Evolutionary conservation across 2,113 vertebrate species (phyloP), one percentile per base, ranked within the genome.

Genomic region (Dascyllus trimaculatus): DNA sequence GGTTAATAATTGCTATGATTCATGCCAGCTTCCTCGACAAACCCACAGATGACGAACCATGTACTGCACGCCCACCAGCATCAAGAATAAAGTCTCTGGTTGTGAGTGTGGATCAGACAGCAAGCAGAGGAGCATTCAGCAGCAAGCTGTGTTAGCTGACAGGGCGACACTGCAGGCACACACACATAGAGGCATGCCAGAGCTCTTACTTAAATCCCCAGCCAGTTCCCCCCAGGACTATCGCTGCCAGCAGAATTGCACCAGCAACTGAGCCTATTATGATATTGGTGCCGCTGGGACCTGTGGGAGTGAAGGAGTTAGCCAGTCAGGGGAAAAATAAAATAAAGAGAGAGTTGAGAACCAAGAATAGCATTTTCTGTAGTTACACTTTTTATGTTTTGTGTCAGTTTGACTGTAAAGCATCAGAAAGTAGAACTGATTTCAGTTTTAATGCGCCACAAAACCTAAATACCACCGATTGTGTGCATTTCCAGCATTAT

Each of bases 141-240:
- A 74, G 64, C 25, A 32, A 67, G 82, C 72, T 29, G 79, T 35
- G 69, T 72, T 54, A 77, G 82, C 75, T 26, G 71, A 75, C 61
- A 81, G 62, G 87, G 75, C 58, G 24, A 71, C 75, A 79, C 35
- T 40, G 75, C 77, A 82, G 52, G 85, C 75, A 65, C 78, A 85
- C 67, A 85, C 75, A 87, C 60, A 88, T 2, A 57, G 75, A 87
- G 66, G 69, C 81, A 90, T 84, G 89, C 82, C 68, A 85, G 53
- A 80, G 89, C 69, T 93, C 98, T 98, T 98, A 99, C 98, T 99
- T 99, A 95, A 99, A 99, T 92, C 98, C 98, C 98, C 98, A 99
- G 92, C 98, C 98, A 40, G 98, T 99, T 83, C 98, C 98, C 45
- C 98, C 98, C 68, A 99, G 95, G 92, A 99, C 96, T 91, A 99